phyloP scores from a whole-genome alignment of 2,113 vertebrate genomes.

The Lasiurus cinereus region DNA sequence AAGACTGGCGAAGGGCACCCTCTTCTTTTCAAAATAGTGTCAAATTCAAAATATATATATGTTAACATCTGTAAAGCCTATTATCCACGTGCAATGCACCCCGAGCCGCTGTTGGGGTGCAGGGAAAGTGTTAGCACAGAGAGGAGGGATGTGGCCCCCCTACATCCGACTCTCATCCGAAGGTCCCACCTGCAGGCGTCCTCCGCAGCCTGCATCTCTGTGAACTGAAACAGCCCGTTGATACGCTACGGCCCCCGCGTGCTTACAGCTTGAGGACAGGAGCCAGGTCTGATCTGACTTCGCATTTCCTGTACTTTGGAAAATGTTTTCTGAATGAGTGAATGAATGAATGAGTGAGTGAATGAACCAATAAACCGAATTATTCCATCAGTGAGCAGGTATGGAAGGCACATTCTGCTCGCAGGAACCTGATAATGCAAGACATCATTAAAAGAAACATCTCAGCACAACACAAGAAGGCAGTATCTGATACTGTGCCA shows the following conservation, averaged over 20 bases:
- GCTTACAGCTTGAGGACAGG: not conserved
- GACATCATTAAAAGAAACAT: not conserved
- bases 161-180: not conserved
- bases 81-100: not conserved
- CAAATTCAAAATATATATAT: not conserved
- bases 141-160: not conserved
- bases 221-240: not conserved
- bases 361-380: not conserved
- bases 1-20: not conserved
- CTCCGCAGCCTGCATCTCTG: not conserved
- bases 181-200: not conserved
- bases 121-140: not conserved
- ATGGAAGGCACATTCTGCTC: constrained; percentile 3
- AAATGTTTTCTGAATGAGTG: not conserved
- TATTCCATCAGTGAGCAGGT: not conserved
- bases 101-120: not conserved
- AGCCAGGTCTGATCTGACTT: not conserved
- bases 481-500: not conserved
- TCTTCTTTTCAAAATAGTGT: not conserved
- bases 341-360: not conserved
- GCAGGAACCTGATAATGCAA: not conserved
- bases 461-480: not conserved
- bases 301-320: not conserved
- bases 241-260: not conserved
- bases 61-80: constrained; percentile 4